Conservation (phyloP, 2,888 invertebrate species). For the Sturmia bella region DNA sequence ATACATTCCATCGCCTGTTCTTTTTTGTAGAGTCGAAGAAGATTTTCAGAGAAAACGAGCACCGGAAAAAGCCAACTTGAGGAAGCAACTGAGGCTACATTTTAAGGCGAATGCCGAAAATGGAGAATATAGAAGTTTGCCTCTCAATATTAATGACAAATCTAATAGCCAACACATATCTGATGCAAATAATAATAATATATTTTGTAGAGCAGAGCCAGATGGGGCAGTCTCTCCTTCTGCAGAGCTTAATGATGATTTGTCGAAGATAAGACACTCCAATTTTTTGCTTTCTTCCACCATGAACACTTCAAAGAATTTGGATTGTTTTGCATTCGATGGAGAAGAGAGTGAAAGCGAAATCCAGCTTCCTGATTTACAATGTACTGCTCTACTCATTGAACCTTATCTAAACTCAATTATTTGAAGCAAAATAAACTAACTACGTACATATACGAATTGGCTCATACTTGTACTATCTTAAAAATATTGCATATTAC, state of each 20-base stretch:
- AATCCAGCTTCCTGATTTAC: conserved; percentile 35
- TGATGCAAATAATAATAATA: conserved; percentile 70
- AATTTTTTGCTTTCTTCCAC: background rate
- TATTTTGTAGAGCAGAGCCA: conserved; percentile 85
- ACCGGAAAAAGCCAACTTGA: conserved; percentile 88
- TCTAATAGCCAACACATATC: conserved; percentile 60
- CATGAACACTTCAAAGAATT: background rate
- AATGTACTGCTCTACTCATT: conserved; percentile 44
- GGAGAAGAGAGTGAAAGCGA: conserved; percentile 43
- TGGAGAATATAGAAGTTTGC: conserved; percentile 84
- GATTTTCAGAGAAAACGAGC: conserved; percentile 93
- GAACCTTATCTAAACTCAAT: conserved; percentile 63
- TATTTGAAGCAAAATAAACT: too few relatives aligned
- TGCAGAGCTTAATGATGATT: conserved; percentile 14
- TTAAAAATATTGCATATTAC: too few relatives aligned
- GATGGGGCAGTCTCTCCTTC: conserved; percentile 85
- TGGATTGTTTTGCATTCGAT: conserved; percentile 10
- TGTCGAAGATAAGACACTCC: background rate
- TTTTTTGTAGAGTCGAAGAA: conserved; percentile 87
- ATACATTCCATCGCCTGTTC: background rate
- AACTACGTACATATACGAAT: too few relatives aligned
- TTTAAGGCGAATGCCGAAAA: conserved; percentile 82
- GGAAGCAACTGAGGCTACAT: conserved; percentile 88
- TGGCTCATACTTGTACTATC: too few relatives aligned
- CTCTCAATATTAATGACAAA: conserved; percentile 73